A percentile compares a stretch with the other conserved stretches of the same genome.
phyloP scores from a whole-genome alignment of 2,113 vertebrate species.

The Rhegmatorhina hoffmannsi region DNA sequence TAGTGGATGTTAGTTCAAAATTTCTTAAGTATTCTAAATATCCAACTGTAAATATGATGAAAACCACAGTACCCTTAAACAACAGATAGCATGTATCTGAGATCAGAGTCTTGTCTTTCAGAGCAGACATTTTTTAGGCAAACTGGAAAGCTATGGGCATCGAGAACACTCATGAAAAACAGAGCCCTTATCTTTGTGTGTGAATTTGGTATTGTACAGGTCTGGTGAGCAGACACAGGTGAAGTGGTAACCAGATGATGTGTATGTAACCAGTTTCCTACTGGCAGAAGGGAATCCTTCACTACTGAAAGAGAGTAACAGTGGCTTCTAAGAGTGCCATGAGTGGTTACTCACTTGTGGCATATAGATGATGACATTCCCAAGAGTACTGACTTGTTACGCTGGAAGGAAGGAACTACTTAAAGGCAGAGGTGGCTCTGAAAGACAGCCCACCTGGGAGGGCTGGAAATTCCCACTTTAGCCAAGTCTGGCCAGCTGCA shows the following conservation, averaged over 20 bases:
- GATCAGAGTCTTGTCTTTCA: neutral
- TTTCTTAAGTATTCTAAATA: neutral
- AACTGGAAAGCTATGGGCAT: neutral
- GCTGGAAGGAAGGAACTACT: neutral
- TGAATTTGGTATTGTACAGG: neutral
- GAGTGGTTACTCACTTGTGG: neutral
- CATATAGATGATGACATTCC: neutral
- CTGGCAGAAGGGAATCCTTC: neutral
- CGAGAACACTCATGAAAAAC: neutral
- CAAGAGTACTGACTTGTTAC: neutral
- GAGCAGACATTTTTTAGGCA: neutral
- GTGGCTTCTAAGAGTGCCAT: neutral
- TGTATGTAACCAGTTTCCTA: neutral
- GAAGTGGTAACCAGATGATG: neutral
- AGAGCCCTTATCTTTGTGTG: neutral
- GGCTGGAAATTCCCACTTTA: neutral
- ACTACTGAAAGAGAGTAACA: neutral
- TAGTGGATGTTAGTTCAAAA: neutral
- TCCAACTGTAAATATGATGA: neutral
- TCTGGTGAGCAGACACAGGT: neutral
- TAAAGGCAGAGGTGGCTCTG: neutral
- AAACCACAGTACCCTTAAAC: neutral
- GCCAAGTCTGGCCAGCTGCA: neutral
- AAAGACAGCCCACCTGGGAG: neutral
- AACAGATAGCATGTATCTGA: neutral